A percentile compares a stretch with the other conserved stretches of the same genome.
These are phyloP conservation scores for Lepidocolaptes lacrymiger DNA, from an alignment of 2,797 vertebrate genomes.

Conservation along the genomic window DNA sequence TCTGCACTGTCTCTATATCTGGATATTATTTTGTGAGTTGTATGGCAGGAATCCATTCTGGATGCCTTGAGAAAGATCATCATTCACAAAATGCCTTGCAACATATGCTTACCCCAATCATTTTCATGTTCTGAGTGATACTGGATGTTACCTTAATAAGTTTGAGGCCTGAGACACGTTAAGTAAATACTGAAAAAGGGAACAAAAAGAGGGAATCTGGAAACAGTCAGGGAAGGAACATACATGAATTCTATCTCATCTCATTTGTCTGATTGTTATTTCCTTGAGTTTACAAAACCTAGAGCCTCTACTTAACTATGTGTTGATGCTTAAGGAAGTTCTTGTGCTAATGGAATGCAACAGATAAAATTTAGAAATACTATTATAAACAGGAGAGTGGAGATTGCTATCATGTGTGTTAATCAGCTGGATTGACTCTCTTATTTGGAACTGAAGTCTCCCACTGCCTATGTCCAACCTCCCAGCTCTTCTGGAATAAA, in stretches of 20 bases:
- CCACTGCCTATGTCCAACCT: not conserved
- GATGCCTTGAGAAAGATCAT: not conserved
- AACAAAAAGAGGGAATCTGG: not conserved
- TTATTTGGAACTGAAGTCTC: not conserved
- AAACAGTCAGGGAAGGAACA: not conserved
- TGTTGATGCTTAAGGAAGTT: not conserved
- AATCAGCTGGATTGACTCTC: not conserved
- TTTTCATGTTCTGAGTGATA: not conserved
- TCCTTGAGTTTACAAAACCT: not conserved
- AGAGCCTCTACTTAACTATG: not conserved
- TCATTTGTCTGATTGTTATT: conserved; percentile 9
- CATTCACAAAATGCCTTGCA: not conserved
- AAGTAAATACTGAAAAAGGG: not conserved
- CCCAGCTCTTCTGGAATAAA: not conserved
- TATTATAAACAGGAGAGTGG: not conserved
- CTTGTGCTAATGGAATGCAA: not conserved
- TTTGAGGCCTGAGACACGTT: not conserved
- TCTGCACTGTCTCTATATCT: not conserved
- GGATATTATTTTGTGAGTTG: not conserved
- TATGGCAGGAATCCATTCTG: not conserved
- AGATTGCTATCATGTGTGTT: not conserved
- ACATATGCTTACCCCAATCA: not conserved
- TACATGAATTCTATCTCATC: not conserved
- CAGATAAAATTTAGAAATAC: not conserved
- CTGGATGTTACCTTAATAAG: not conserved